Conservation (phyloP, 2,888 invertebrate genomes). For the Drosophila prolongata region DNA sequence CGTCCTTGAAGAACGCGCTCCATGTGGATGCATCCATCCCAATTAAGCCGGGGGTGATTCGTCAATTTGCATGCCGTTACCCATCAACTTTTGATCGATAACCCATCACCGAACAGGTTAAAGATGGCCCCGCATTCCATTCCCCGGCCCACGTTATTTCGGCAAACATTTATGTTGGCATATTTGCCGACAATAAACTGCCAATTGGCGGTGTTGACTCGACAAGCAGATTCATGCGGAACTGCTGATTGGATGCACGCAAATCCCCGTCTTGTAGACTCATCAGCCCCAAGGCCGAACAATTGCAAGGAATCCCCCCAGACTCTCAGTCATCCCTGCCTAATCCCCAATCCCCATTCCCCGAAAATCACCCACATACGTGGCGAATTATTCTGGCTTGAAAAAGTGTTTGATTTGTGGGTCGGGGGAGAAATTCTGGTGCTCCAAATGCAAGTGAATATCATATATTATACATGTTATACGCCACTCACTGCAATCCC, state of each 20-base stretch:
- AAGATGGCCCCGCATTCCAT: neutral
- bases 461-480: neutral
- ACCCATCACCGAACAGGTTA: conserved; percentile 1
- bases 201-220: conserved; percentile 65
- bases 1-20: conserved; percentile 17
- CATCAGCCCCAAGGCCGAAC: conserved; percentile 6
- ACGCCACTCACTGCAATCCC: no score
- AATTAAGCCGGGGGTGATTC: conserved; percentile 17
- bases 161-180: conserved; percentile 30
- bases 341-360: neutral
- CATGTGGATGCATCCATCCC: conserved; percentile 27
- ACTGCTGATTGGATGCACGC: conserved; percentile 55
- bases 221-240: conserved; percentile 21
- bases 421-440: neutral
- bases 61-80: conserved; percentile 31
- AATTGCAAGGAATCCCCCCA: conserved; percentile 7
- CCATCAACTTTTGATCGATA: conserved; percentile 32
- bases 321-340: neutral
- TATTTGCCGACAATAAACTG: conserved; percentile 65
- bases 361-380: neutral
- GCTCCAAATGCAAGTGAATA: conserved; percentile 8
- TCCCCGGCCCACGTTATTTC: conserved; percentile 2
- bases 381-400: conserved; percentile 10
- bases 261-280: conserved; percentile 1
- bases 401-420: conserved; percentile 27